These are phyloP conservation scores for Medauroidea extradentata DNA, from an alignment of 1,140 invertebrate species.

Conservation along the genomic window DNA sequence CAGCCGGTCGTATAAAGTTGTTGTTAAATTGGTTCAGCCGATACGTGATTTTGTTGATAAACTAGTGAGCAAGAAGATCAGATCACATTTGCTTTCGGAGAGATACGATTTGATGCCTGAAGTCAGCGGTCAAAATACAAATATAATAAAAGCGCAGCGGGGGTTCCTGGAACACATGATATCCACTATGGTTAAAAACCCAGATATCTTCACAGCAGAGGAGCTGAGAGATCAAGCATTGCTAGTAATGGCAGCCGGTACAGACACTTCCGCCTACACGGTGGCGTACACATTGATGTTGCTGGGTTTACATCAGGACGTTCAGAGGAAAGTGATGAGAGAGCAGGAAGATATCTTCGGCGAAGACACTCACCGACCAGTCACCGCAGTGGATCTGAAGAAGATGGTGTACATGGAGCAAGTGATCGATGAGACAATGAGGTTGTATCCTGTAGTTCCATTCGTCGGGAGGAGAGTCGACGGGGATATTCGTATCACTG, in stretches of 20 bases:
- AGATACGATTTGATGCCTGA: too few relatives aligned
- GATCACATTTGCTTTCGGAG: too few relatives aligned
- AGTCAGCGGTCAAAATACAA: too few relatives aligned
- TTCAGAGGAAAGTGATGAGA: neutral
- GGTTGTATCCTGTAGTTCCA: constrained; percentile 1
- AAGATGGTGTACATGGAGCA: neutral
- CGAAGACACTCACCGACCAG: neutral
- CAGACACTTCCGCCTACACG: neutral
- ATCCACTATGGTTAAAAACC: too few relatives aligned
- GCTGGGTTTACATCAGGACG: constrained; percentile 8
- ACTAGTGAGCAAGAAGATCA: too few relatives aligned
- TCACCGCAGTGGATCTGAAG: neutral
- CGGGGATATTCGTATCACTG: neutral
- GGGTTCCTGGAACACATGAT: too few relatives aligned
- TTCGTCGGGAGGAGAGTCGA: neutral
- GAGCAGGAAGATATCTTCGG: constrained; percentile 3
- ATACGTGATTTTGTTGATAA: too few relatives aligned
- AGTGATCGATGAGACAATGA: constrained; percentile 3
- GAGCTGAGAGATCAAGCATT: neutral
- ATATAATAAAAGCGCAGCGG: too few relatives aligned
- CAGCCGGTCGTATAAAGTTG: too few relatives aligned
- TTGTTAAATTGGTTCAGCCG: too few relatives aligned
- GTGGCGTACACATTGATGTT: neutral
- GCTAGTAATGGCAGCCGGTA: neutral
- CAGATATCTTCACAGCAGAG: too few relatives aligned